Evolutionary conservation across 1,140 invertebrate species (phyloP), one percentile per base, ranked within the genome.

Genomic region (Trachymyrmex cornetzi): DNA sequence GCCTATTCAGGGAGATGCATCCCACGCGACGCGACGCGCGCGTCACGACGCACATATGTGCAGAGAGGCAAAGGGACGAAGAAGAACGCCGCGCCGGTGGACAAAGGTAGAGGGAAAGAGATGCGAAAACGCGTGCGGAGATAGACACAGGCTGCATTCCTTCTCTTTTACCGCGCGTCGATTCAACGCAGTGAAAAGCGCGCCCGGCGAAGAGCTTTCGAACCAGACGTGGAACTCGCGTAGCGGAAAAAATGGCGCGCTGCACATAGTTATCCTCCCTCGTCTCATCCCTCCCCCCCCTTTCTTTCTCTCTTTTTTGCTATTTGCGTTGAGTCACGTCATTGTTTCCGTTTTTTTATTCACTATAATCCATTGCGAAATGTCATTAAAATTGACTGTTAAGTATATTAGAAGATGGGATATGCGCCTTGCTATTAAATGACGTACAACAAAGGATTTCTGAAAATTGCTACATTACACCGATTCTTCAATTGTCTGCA

Each of bases 131-230:
- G 67, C 67, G 72, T 50, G 57, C 27, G 48, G 48, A 30, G 0
- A 5, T 24, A 63, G 44, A 44, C 57, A 44, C 14, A 55, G 81
- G 59, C 59, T 79, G 30, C 61, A 48, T 86, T 74, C 71, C 57
- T 79, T 59, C 85, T 88, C 84, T 87, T 89, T 88, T 91, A 88
- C 91, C 86, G 87, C 87, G 90, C 80, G 90, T 93, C 87, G 92
- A 92, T 93, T 94, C 92, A 93, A 94, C 93, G 92, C 93, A 90
- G 93, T 93, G 93, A 95, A 95, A 94, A 95, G 94, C 93, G 93
- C 91, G 93, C 89, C 92, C 92, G 93, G 91, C 93, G 94, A 93
- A 95, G 95, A 93, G 95, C 77, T 81, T 81, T 63, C 93, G 95
- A 95, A 94, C 91, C 86, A 88, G 89, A 90, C 90, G 71, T 72